Evolutionary conservation across 64 coral and sea anemone species (phyloP), one percentile per base, ranked within the genome.

Genomic region (Acropora yongei): DNA sequence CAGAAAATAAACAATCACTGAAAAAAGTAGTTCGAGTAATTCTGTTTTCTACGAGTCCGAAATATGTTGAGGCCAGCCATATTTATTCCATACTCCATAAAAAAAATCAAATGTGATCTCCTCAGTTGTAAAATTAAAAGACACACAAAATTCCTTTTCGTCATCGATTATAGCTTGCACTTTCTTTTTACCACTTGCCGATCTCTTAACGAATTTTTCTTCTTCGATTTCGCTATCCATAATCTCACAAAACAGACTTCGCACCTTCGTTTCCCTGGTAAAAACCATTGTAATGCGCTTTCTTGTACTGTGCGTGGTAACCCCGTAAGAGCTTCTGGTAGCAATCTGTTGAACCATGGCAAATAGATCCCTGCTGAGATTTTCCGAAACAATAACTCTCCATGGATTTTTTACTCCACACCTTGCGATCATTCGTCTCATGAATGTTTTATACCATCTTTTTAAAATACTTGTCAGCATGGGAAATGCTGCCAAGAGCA

Each of bases 351-450:
- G 3, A 80, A 58, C 18, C 78, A 80, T 58, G 51, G 8, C 78
- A 80, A 80, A 80, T 80, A 80, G 78, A 44, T 75, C 73, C 73
- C 40, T 75, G 10, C 73, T 43, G 73, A 58, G 78, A 57, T 80
- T 58, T 80, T 80, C 78, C n/a, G 18, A 80, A 80, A 80, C 50
- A 80, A 53, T 58, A 39, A 58, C 49, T 80, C 78, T 41, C 49
- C 78, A 79, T 79, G 77, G 77, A 79, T 79, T 79, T 79, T 79
- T 79, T 48, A 79, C 77, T 79, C 77, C 77, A 79, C 47, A 79
- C 77, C 77, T 79, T 57, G 77, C 14, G 16, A 55, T 40, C 77
- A 79, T 79, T 79, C 14, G 77, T 79, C 47, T 12, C 77, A 79
- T 79, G 49, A 55, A 55, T 55, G 51, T 55, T 55, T 55, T 55